phyloP scores from a whole-genome alignment of 2,113 vertebrate genomes.

The Hemibagrus wyckioides region DNA sequence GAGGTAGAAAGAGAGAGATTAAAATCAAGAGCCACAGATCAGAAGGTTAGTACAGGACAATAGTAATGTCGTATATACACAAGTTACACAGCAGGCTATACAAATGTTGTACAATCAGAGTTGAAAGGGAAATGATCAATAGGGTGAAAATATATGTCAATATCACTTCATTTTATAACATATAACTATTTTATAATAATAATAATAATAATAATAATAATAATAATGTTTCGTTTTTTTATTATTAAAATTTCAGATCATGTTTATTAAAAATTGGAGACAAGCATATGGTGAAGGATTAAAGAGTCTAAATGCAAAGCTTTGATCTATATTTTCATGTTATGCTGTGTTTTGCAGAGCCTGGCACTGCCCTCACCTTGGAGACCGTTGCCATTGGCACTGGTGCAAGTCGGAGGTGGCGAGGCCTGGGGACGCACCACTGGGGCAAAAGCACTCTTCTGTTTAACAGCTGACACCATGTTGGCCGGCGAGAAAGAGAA shows the following conservation, averaged over 20 bases:
- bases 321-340: not conserved
- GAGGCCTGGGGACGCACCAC: constrained; percentile 95
- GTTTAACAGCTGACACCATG: constrained; percentile 98
- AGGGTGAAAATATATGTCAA: not conserved
- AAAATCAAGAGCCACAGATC: constrained; percentile 47
- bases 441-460: constrained; percentile 98
- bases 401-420: constrained; percentile 96
- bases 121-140: not conserved
- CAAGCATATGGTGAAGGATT: not conserved
- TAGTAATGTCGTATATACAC: not conserved
- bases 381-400: constrained; percentile 94
- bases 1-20: constrained; percentile 34
- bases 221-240: not conserved
- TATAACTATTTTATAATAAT: not conserved
- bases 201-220: not conserved
- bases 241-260: not conserved
- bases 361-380: constrained; percentile 80
- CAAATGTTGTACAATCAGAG: not conserved
- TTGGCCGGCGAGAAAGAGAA: constrained; percentile 99
- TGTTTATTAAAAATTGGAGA: not conserved
- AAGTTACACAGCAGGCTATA: not conserved
- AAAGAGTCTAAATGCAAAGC: not conserved
- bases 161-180: not conserved
- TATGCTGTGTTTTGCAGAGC: not conserved
- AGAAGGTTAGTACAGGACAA: constrained; percentile 42